phyloP scores from a whole-genome alignment of 1,140 invertebrate genomes.

The Sesamia nonagrioides region DNA sequence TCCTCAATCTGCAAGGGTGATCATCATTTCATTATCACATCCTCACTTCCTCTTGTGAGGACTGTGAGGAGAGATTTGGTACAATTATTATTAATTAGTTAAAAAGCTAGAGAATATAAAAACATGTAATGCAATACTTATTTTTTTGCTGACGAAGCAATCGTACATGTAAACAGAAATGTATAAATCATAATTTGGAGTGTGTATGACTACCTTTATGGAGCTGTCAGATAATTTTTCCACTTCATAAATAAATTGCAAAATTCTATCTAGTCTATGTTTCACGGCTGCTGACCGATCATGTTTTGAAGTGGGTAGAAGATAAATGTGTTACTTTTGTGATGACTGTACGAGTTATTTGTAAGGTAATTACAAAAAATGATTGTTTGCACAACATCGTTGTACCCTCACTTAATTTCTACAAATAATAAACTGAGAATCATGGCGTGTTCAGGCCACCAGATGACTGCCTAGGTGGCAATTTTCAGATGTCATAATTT shows the following conservation, averaged over 20 bases:
- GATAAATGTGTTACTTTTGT: conserved; percentile 85
- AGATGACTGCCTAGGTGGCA: conserved; percentile 80
- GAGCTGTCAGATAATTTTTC: conserved; percentile 31
- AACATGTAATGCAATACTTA: no score
- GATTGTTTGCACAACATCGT: conserved; percentile 39
- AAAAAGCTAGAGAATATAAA: no score
- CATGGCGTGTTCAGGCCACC: conserved; percentile 48
- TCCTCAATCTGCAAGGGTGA: no score
- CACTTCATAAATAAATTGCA: conserved; percentile 30
- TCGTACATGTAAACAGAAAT: neutral
- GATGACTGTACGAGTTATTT: conserved; percentile 84
- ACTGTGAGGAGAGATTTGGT: no score
- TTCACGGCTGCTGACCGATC: conserved; percentile 80
- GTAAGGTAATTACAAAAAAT: conserved; percentile 77
- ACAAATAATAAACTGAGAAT: conserved; percentile 31
- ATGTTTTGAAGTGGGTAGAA: conserved; percentile 84
- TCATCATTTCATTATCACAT: no score
- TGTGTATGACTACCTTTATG: neutral
- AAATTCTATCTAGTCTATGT: conserved; percentile 65
- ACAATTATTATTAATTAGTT: no score
- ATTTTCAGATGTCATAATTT: conserved; percentile 77
- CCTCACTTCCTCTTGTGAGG: no score
- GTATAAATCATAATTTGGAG: neutral
- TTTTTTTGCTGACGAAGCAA: no score
- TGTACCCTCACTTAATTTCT: conserved; percentile 1